These are phyloP conservation scores for Metaphire vulgaris DNA, from an alignment of 1,140 invertebrate species.

Conservation along the genomic window DNA sequence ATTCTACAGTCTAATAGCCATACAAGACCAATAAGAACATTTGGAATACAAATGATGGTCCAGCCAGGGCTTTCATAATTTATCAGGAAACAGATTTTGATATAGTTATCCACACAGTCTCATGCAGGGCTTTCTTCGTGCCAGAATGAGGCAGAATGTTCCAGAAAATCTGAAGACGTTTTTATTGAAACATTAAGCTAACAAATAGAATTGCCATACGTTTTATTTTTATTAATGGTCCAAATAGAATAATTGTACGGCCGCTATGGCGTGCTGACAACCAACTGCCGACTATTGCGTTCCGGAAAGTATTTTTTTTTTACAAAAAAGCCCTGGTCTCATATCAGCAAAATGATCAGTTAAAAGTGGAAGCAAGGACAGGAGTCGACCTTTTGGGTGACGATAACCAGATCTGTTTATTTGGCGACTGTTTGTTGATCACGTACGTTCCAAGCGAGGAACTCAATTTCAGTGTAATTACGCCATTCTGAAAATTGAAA, in stretches of 20 bases:
- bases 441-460: slow-evolving; percentile 78
- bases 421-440: slow-evolving; percentile 91
- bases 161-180: no score
- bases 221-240: neutral
- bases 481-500: slow-evolving; percentile 66
- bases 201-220: neutral
- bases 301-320: neutral
- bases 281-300: neutral
- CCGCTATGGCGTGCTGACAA: neutral
- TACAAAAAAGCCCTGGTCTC: neutral
- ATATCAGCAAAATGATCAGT: neutral
- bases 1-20: no score
- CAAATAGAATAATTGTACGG: neutral
- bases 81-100: no score
- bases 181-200: no score
- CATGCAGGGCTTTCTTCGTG: no score
- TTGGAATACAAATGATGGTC: no score
- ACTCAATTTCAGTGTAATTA: slow-evolving; percentile 81
- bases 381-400: slow-evolving; percentile 62
- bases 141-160: no score
- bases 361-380: neutral
- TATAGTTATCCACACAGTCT: no score
- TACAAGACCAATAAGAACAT: no score
- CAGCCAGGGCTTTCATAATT: no score
- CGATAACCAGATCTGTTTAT: slow-evolving; percentile 94